These are phyloP conservation scores for Pantherophis vulpinus DNA, from an alignment of 2,797 vertebrate species.

Conservation along the genomic window DNA sequence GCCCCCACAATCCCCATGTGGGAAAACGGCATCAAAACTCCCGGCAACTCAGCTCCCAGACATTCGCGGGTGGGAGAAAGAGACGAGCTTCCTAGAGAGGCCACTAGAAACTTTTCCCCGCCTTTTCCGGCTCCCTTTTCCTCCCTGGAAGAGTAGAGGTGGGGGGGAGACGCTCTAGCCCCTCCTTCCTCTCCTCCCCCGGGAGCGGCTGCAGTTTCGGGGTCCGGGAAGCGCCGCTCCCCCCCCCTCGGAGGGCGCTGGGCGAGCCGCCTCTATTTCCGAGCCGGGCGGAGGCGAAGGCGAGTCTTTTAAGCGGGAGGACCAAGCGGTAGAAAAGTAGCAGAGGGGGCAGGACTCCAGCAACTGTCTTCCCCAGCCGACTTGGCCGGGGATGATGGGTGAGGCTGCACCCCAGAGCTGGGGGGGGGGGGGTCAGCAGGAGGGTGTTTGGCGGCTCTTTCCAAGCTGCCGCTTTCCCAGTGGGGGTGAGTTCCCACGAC, in stretches of 20 bases:
- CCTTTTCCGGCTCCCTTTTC: not conserved
- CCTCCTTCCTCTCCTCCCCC: too few species aligned
- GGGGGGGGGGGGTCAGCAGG: not conserved
- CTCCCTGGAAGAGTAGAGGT: not conserved
- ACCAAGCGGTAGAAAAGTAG: not conserved
- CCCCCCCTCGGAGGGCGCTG: not conserved
- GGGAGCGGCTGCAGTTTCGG: not conserved
- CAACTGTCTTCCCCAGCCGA: not conserved
- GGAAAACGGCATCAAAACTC: not conserved
- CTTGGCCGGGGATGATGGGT: not conserved
- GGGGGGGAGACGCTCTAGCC: not conserved
- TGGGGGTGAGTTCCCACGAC: not conserved
- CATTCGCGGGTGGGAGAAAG: accelerated
- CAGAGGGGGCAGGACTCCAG: too few species aligned
- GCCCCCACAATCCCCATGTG: too few species aligned
- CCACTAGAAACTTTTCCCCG: accelerated
- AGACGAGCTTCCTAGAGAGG: accelerated
- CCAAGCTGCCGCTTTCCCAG: not conserved
- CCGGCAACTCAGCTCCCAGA: not conserved
- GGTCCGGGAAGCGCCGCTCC: too few species aligned
- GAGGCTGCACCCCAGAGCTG: not conserved
- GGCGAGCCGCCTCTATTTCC: not conserved
- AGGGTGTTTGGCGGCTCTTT: not conserved
- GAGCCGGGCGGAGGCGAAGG: too few species aligned
- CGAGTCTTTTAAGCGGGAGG: not conserved